A percentile compares a stretch with the other conserved stretches of the same genome.
Conservation (phyloP, 64 coral and sea anemone genomes). For the Trachythela sp. region DNA sequence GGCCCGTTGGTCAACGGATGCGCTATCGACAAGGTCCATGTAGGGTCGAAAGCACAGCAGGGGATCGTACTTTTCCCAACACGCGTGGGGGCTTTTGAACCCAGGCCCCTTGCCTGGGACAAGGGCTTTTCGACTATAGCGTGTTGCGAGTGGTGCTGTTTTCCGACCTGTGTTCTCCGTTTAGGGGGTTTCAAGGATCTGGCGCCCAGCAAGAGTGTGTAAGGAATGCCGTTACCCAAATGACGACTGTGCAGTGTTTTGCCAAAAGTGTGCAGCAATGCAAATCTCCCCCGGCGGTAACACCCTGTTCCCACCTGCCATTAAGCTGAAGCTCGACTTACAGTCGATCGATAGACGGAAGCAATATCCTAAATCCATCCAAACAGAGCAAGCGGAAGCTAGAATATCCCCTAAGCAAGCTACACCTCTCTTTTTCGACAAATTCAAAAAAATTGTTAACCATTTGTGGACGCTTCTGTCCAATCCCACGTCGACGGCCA, state of each 20-base stretch:
- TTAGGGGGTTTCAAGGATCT: slow-evolving; percentile 38
- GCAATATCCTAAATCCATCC: slow-evolving; percentile 24
- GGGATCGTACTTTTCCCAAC: slow-evolving; percentile 30
- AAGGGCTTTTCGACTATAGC: slow-evolving; percentile 46
- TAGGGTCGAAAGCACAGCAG: slow-evolving; percentile 33
- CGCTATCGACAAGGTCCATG: slow-evolving; percentile 3
- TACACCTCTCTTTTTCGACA: background rate
- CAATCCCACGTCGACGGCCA: background rate
- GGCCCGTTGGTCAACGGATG: slow-evolving; percentile 47
- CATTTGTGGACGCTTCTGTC: slow-evolving; percentile 18
- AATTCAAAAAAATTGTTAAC: background rate
- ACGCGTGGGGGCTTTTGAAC: background rate
- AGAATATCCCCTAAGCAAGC: background rate
- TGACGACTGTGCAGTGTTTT: slow-evolving; percentile 46
- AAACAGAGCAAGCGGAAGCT: slow-evolving; percentile 4
- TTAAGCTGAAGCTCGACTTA: slow-evolving; percentile 29
- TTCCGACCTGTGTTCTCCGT: background rate
- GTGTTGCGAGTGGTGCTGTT: background rate
- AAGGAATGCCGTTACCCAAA: slow-evolving; percentile 52
- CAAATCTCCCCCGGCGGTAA: background rate
- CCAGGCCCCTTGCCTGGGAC: slow-evolving; percentile 42
- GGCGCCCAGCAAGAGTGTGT: slow-evolving; percentile 44
- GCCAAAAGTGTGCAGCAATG: slow-evolving; percentile 38
- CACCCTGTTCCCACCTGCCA: background rate
- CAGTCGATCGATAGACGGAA: slow-evolving; percentile 40